These are phyloP conservation scores for Probosciger aterrimus DNA, from an alignment of 2,113 vertebrate species.

Conservation along the genomic window DNA sequence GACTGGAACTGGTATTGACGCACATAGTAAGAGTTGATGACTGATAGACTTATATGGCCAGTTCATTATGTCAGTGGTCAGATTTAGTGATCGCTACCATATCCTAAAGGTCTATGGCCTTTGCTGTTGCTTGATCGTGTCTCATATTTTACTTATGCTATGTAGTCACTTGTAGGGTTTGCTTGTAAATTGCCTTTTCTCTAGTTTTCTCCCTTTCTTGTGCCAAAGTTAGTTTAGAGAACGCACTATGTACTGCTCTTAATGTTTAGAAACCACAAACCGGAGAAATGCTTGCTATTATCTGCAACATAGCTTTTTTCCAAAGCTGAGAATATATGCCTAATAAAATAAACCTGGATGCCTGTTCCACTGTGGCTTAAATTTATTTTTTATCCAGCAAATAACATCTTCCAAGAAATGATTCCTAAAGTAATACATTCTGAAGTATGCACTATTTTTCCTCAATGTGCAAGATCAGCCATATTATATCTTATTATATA, in stretches of 20 bases:
- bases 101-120: background rate
- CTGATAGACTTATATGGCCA: background rate
- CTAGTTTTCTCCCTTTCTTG: background rate
- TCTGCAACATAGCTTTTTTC: background rate
- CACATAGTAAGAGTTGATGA: background rate
- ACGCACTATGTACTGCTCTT: background rate
- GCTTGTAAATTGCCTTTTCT: background rate
- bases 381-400: background rate
- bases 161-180: background rate
- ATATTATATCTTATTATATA: background rate
- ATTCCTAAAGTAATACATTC: background rate
- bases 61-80: background rate
- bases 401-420: background rate
- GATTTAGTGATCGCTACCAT: background rate
- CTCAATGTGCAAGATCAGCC: background rate
- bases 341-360: background rate
- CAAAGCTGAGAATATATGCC: background rate
- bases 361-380: background rate
- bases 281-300: background rate
- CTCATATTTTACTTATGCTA: background rate
- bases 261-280: background rate
- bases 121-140: background rate
- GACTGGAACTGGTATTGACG: background rate
- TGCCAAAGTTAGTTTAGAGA: background rate
- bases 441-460: background rate